Evolutionary conservation across 2,888 invertebrate genomes (phyloP).

Genomic region (Imbricaverruca yamaguchii): DNA sequence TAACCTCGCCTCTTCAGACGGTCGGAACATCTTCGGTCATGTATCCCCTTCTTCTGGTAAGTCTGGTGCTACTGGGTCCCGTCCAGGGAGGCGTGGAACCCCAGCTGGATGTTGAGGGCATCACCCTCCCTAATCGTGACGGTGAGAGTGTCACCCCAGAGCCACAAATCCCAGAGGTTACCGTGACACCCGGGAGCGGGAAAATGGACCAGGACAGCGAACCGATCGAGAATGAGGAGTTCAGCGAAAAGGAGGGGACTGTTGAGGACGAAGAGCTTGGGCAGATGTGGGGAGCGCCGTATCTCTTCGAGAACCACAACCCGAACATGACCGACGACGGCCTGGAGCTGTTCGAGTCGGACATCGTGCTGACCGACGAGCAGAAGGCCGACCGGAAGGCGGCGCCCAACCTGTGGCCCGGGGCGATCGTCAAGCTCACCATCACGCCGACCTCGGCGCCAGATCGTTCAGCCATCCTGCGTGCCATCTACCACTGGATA

Average conservation of each 20-base stretch:
- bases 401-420: background rate
- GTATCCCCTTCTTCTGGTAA: too few relatives aligned
- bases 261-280: too few relatives aligned
- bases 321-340: background rate
- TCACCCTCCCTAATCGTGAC: too few relatives aligned
- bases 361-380: background rate
- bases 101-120: too few relatives aligned
- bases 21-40: too few relatives aligned
- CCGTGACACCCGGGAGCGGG: slow-evolving; percentile 34
- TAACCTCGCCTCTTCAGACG: too few relatives aligned
- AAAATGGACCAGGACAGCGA: background rate
- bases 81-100: too few relatives aligned
- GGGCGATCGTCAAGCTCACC: background rate
- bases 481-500: background rate
- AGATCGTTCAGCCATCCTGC: background rate
- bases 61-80: too few relatives aligned
- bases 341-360: background rate
- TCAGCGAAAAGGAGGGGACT: background rate
- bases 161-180: too few relatives aligned
- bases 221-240: background rate
- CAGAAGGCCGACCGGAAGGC: background rate
- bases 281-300: background rate
- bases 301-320: background rate
- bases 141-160: too few relatives aligned
- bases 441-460: background rate